Evolutionary conservation across 1,140 invertebrate species (phyloP).

Genomic region (Scaptomyza pallida): DNA sequence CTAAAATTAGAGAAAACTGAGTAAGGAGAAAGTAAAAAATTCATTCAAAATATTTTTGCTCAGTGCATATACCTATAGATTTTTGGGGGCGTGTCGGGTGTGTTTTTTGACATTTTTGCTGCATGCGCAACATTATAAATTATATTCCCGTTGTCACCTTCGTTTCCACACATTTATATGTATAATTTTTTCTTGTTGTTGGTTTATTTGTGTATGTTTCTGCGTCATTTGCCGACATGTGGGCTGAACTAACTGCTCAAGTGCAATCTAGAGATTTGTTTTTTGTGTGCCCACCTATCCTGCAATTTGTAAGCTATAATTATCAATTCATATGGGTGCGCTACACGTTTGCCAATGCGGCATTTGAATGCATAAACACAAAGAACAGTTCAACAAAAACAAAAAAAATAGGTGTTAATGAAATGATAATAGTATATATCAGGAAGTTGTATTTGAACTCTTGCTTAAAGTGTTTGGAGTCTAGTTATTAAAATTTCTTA

Average conservation of each 20-base stretch:
- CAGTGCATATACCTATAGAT: neutral
- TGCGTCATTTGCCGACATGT: conserved; percentile 59
- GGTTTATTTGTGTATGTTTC: neutral
- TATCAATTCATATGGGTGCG: conserved; percentile 47
- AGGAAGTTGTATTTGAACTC: neutral
- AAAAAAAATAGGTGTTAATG: conserved; percentile 37
- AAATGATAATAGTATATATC: conserved; percentile 27
- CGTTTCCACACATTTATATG: conserved; percentile 37
- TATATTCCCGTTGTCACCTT: conserved; percentile 78
- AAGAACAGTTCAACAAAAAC: neutral
- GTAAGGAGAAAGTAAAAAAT: no score
- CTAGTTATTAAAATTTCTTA: neutral
- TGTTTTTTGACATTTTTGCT: conserved; percentile 71
- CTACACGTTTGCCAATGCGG: conserved; percentile 21
- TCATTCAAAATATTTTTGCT: neutral
- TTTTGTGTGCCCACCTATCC: conserved; percentile 42
- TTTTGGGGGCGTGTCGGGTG: conserved; percentile 58
- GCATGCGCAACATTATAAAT: conserved; percentile 74
- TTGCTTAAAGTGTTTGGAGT: neutral
- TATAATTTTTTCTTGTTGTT: no score
- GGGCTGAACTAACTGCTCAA: conserved; percentile 61
- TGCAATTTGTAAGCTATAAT: conserved; percentile 67
- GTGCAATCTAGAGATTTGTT: conserved; percentile 70
- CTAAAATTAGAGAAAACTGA: no score
- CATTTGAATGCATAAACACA: conserved; percentile 10